Conservation (phyloP, 2,113 vertebrate genomes). For the Ciconia boyciana region DNA sequence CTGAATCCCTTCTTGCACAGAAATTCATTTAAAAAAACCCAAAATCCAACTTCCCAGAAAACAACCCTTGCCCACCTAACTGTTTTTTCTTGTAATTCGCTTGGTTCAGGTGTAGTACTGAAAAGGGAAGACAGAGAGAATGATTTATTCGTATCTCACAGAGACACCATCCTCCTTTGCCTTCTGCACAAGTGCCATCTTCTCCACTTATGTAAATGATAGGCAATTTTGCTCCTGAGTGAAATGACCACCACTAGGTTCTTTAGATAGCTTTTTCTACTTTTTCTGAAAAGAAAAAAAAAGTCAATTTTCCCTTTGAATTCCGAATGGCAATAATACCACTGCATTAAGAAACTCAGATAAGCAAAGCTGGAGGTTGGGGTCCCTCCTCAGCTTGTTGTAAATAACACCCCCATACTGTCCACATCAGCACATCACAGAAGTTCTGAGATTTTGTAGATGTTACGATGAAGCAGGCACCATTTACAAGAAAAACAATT, state of each 20-base stretch:
- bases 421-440: neutral
- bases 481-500: neutral
- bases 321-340: neutral
- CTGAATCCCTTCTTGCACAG: neutral
- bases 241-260: neutral
- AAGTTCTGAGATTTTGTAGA: neutral
- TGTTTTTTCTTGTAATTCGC: neutral
- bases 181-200: neutral
- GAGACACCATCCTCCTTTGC: neutral
- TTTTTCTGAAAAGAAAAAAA: neutral
- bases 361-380: neutral
- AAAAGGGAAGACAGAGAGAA: neutral
- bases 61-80: neutral
- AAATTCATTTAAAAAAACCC: neutral
- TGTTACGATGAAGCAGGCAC: neutral
- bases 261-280: neutral
- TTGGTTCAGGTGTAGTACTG: neutral
- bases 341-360: neutral
- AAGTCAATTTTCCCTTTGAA: neutral
- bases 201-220: rapidly evolving
- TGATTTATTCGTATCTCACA: neutral
- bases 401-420: neutral
- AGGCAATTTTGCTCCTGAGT: neutral
- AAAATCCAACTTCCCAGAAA: neutral
- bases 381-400: neutral